Evolutionary conservation across 2,888 invertebrate species (phyloP).

Genomic region (Melolontha melolontha): DNA sequence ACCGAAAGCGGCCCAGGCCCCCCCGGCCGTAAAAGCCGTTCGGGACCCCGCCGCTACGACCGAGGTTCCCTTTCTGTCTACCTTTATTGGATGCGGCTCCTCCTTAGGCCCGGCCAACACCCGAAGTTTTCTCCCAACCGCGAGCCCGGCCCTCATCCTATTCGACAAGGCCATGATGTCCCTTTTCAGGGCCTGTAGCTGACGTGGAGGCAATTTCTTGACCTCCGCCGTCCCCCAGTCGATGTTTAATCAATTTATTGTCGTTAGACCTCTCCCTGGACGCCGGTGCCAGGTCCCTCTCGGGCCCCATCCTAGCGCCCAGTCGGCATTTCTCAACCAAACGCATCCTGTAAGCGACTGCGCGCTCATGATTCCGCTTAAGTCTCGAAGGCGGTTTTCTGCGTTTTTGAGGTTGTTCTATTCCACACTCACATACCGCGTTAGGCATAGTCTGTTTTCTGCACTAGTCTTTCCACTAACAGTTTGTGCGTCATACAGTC

Average conservation of each 20-base stretch:
- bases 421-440: neutral
- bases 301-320: neutral
- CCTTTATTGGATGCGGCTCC: neutral
- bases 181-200: too few species aligned
- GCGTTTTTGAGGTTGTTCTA: neutral
- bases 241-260: too few species aligned
- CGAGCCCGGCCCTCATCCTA: too few species aligned
- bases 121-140: too few species aligned
- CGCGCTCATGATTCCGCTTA: neutral
- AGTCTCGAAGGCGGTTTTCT: neutral
- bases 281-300: neutral
- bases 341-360: neutral
- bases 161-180: too few species aligned
- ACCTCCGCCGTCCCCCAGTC: too few species aligned
- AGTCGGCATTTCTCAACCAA: neutral
- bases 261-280: too few species aligned
- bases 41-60: neutral
- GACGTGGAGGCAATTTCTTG: too few species aligned
- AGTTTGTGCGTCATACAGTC: slow-evolving; percentile 26
- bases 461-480: too few species aligned
- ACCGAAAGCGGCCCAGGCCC: too few species aligned
- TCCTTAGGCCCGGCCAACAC: neutral
- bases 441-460: slow-evolving; percentile 38
- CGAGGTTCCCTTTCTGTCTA: neutral
- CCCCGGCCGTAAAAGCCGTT: too few species aligned